A percentile compares a stretch with the other conserved stretches of the same genome.
phyloP scores from a whole-genome alignment of 2,113 vertebrate species.

The Hypanus sabinus region DNA sequence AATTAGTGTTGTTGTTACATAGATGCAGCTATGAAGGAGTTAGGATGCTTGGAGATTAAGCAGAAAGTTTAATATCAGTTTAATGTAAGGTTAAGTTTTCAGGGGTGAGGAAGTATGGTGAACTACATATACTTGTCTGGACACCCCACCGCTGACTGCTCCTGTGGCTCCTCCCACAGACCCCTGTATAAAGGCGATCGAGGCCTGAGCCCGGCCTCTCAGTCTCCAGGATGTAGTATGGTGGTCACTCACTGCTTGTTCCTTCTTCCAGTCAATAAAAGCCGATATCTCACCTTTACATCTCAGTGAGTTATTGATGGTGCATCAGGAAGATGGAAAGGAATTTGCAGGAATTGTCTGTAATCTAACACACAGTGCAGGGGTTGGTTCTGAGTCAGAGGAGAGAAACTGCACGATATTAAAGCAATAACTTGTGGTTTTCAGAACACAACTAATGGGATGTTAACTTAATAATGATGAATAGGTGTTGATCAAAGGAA shows the following conservation, averaged over 20 bases:
- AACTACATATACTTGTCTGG: too few relatives aligned
- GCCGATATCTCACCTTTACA: too few relatives aligned
- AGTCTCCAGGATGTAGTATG: too few relatives aligned
- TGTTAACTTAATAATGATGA: background rate
- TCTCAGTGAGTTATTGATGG: too few relatives aligned
- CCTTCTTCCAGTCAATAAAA: too few relatives aligned
- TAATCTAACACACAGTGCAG: background rate
- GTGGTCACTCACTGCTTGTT: too few relatives aligned
- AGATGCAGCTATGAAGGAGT: too few relatives aligned
- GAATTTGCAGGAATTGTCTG: background rate
- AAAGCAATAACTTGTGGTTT: background rate
- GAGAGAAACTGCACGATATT: background rate
- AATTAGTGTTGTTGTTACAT: too few relatives aligned
- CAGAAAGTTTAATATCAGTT: background rate
- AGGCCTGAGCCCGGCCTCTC: too few relatives aligned
- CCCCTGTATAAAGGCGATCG: too few relatives aligned
- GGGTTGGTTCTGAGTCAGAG: background rate
- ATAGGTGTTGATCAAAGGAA: background rate
- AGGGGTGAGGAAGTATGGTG: background rate
- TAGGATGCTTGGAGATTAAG: background rate
- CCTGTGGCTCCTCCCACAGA: too few relatives aligned
- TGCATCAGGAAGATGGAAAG: background rate
- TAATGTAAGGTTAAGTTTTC: background rate
- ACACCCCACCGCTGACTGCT: too few relatives aligned
- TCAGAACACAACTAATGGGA: background rate